phyloP scores from a whole-genome alignment of 2,888 invertebrate species.

The Nemurella pictetii region DNA sequence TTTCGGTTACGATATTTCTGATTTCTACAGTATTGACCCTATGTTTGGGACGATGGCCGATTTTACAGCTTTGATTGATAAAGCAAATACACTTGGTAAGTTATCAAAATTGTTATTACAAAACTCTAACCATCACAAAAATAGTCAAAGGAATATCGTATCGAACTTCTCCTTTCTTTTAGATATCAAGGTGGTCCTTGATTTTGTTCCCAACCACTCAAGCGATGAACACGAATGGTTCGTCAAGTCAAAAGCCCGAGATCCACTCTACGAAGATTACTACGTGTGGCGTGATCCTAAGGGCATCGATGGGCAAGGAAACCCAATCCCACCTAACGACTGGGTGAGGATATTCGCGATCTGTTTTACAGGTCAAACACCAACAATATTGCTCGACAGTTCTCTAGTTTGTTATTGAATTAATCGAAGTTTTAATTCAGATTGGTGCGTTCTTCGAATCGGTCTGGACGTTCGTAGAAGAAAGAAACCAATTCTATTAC shows the following conservation, averaged over 20 bases:
- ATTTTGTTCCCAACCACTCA: slow-evolving; percentile 48
- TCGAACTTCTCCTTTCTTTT: slow-evolving; percentile 34
- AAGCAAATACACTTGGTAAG: slow-evolving; percentile 60
- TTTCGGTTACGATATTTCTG: slow-evolving; percentile 84
- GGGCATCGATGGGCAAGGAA: slow-evolving; percentile 49
- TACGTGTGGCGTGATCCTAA: slow-evolving; percentile 56
- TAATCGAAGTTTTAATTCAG: no score
- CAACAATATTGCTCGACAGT: background rate
- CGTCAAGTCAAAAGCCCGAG: slow-evolving; percentile 50
- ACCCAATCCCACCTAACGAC: slow-evolving; percentile 69
- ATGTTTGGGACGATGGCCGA: slow-evolving; percentile 75
- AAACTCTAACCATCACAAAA: no score
- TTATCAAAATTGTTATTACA: background rate
- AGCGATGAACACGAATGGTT: slow-evolving; percentile 58
- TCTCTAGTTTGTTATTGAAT: no score
- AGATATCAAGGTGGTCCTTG: slow-evolving; percentile 46
- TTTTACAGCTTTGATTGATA: slow-evolving; percentile 62
- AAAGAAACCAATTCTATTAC: slow-evolving; percentile 67
- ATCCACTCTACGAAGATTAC: slow-evolving; percentile 56
- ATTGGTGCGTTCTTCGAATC: slow-evolving; percentile 62
- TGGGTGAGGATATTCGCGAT: slow-evolving; percentile 60
- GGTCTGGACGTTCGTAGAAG: slow-evolving; percentile 69
- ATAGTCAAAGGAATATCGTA: no score
- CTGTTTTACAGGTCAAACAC: background rate
- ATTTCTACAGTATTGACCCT: slow-evolving; percentile 72